phyloP scores from a whole-genome alignment of 2,113 vertebrate genomes.

The Chiloscyllium plagiosum region DNA sequence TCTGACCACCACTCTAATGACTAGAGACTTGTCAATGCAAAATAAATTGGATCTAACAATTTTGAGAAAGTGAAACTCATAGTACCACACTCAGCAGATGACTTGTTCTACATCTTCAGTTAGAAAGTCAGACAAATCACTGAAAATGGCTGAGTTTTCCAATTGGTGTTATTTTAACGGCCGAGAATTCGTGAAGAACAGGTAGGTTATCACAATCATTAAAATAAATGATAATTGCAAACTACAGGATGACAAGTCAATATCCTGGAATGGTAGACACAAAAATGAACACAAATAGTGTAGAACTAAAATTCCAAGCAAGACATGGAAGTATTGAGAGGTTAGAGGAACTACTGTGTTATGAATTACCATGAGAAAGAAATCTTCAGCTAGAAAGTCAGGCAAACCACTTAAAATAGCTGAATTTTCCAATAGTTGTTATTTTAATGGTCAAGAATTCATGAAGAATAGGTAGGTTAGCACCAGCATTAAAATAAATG shows the following conservation, averaged over 20 bases:
- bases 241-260: background rate
- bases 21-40: background rate
- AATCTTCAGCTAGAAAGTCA: background rate
- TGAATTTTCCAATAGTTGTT: background rate
- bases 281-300: background rate
- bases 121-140: too few species aligned
- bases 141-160: too few species aligned
- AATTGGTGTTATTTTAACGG: too few species aligned
- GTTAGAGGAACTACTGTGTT: background rate
- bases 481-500: background rate
- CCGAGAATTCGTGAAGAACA: background rate
- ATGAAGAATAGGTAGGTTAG: background rate
- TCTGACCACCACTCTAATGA: background rate
- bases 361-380: background rate
- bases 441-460: background rate
- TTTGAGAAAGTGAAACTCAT: background rate
- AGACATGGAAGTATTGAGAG: background rate
- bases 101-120: background rate
- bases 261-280: background rate
- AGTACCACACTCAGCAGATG: background rate
- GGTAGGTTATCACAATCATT: background rate
- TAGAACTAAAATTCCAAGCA: background rate
- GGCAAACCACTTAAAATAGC: background rate
- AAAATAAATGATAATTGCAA: background rate
- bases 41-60: background rate